Conservation (phyloP, 2,113 vertebrate genomes). For the Solenodon paradoxus region DNA sequence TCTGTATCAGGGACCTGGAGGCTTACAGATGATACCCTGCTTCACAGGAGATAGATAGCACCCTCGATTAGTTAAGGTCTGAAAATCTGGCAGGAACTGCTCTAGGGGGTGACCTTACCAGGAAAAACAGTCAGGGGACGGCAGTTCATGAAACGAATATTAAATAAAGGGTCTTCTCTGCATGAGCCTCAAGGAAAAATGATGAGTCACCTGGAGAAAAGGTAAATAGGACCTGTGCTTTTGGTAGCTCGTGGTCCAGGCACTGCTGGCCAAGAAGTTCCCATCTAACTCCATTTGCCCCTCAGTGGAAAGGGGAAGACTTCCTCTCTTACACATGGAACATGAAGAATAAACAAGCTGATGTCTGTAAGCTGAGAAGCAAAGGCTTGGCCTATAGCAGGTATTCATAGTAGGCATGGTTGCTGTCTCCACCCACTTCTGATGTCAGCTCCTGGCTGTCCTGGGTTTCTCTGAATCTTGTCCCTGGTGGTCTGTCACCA, state of each 20-base stretch:
- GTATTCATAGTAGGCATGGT: accelerated
- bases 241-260: background rate
- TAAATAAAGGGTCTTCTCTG: background rate
- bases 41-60: constrained; percentile 34
- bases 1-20: constrained; percentile 42
- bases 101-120: background rate
- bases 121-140: background rate
- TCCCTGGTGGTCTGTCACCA: background rate
- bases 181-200: background rate
- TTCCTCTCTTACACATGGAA: background rate
- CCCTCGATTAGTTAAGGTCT: constrained; percentile 10
- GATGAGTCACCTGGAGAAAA: background rate
- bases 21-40: constrained; percentile 48
- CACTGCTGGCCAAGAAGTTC: background rate
- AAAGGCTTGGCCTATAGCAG: background rate
- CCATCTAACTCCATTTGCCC: background rate
- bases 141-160: background rate
- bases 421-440: background rate
- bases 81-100: background rate
- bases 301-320: background rate
- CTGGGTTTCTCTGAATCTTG: background rate
- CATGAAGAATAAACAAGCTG: background rate
- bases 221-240: background rate
- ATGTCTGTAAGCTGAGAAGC: background rate
- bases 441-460: background rate